Evolutionary conservation across 2,888 invertebrate genomes (phyloP).

Genomic region (Sericinus montela): DNA sequence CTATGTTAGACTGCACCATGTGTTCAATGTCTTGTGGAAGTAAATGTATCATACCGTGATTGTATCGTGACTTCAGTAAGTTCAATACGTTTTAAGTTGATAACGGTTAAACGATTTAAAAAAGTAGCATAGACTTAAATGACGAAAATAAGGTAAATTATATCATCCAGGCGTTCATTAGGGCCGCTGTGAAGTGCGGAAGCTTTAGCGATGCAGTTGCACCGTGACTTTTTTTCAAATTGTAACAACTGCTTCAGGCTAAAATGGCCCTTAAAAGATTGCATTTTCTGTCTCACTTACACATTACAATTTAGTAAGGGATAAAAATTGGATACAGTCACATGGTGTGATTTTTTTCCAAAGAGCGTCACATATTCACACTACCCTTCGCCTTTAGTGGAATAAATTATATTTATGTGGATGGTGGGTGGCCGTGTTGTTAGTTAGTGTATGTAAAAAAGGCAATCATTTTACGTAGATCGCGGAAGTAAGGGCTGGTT

Average conservation of each 20-base stretch:
- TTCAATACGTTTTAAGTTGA: no score
- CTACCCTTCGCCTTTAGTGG: conserved; percentile 59
- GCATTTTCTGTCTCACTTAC: conserved; percentile 35
- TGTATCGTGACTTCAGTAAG: no score
- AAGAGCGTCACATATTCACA: conserved; percentile 67
- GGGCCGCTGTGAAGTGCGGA: conserved; percentile 7
- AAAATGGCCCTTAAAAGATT: conserved; percentile 38
- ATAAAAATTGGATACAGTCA: conserved; percentile 47
- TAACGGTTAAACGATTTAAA: no score
- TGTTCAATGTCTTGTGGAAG: no score
- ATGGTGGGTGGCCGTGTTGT: conserved; percentile 68
- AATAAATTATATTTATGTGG: conserved; percentile 73
- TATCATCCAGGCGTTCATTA: no score
- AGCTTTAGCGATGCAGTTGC: conserved; percentile 58
- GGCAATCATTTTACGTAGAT: conserved; percentile 46
- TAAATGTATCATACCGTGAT: no score
- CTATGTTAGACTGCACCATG: no score
- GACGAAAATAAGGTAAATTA: no score
- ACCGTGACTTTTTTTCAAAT: conserved; percentile 62
- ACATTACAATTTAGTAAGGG: conserved; percentile 39
- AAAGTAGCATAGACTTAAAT: no score
- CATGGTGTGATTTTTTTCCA: conserved; percentile 66
- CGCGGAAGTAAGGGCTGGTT: conserved; percentile 67
- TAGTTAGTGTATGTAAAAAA: conserved; percentile 52
- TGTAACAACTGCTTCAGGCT: conserved; percentile 49